These are phyloP conservation scores for Diplosoma virens DNA, from an alignment of 23 tunicate species.

Conservation along the genomic window DNA sequence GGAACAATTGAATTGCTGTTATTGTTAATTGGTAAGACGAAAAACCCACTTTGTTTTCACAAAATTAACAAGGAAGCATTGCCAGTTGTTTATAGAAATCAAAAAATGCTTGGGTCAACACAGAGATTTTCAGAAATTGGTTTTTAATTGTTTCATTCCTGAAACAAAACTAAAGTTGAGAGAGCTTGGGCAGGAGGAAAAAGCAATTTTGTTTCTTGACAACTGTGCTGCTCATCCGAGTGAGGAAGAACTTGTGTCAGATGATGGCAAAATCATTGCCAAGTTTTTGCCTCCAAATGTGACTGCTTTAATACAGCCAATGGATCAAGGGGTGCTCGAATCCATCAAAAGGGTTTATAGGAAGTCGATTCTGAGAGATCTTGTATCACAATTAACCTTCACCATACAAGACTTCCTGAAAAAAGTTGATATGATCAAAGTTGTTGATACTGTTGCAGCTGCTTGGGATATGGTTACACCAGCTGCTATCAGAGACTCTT, in stretches of 20 bases:
- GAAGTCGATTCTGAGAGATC: too few relatives aligned
- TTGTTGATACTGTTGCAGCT: too few relatives aligned
- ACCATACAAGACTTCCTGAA: too few relatives aligned
- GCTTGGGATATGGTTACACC: too few relatives aligned
- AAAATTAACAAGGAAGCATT: neutral
- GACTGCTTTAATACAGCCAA: too few relatives aligned
- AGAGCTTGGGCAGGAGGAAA: conserved; percentile 2
- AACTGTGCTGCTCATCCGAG: conserved; percentile 26
- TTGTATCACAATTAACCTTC: too few relatives aligned
- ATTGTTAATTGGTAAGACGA: conserved; percentile 27
- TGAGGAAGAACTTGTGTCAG: conserved; percentile 18
- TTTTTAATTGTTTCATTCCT: conserved; percentile 18
- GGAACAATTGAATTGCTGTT: conserved; percentile 21
- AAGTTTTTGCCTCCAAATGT: too few relatives aligned
- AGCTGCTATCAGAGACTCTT: too few relatives aligned
- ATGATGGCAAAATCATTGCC: conserved; percentile 20
- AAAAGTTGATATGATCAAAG: too few relatives aligned
- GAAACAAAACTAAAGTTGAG: conserved; percentile 1
- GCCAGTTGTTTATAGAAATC: conserved; percentile 15
- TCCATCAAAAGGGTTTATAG: too few relatives aligned
- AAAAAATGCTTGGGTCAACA: neutral
- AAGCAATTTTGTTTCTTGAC: conserved; percentile 16
- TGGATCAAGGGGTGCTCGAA: too few relatives aligned
- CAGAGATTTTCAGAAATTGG: conserved; percentile 19
- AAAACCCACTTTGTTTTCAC: conserved; percentile 28